Evolutionary conservation across 2,888 invertebrate species (phyloP), one percentile per base, ranked within the genome.

Genomic region (Lithosia quadra): DNA sequence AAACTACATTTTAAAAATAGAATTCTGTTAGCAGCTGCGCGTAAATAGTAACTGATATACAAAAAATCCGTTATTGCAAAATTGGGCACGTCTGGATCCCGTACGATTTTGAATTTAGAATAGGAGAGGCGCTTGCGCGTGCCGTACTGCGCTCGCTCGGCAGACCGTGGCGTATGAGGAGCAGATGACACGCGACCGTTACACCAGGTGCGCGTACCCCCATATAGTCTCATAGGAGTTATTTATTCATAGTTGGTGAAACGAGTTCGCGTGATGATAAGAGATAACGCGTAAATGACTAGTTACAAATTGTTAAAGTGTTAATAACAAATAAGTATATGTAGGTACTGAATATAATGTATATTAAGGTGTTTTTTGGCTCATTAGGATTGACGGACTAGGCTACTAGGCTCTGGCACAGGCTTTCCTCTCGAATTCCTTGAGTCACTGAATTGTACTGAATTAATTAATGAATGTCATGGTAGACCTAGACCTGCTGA

Each of bases 101-200:
- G 73, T 82, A 82, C 77, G 68, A 76, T 81, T 74, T 80, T 82
- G 74, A 84, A 83, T 82, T 78, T 77, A 69, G 71, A 73, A 63
- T 53, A 63, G 67, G 75, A 72, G 71, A 72, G 64, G 88, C 88
- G 90, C 72, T 73, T 66, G 78, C 90, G 88, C 89, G 90, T 90
- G 90, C 90, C 88, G 84, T 90, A 92, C 92, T 87, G 87, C 88
- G 90, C 69, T 92, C 88, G 87, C 88, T 90, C 76, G 71, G 22
- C 68, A 68, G 90, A 88, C 86, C 93, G 92, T 94, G 92, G 88
- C 92, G 90, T 94, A 94, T 94, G 94, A 86, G 86, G 89, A 88
- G 91, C 94, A 94, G 94, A 94, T 93, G 94, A 94, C 94, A 94
- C 92, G 90, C 92, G 94, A 93, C 94, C 94, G 94, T 95, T 95